Conservation (phyloP, 2,888 invertebrate species). For the Trimorus sp. region DNA sequence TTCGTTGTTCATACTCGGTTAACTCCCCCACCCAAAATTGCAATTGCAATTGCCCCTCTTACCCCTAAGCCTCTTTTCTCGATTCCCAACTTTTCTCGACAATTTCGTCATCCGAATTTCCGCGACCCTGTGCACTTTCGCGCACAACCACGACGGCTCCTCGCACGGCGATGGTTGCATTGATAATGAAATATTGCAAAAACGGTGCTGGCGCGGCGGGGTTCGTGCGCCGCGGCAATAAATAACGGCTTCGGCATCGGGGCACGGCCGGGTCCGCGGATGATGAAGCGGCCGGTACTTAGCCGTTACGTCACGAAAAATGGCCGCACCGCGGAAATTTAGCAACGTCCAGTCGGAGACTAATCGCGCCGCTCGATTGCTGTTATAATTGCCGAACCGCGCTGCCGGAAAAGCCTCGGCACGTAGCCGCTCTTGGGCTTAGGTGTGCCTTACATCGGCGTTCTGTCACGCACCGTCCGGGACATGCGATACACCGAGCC, state of each 20-base stretch:
- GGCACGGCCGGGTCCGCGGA: slow-evolving; percentile 17
- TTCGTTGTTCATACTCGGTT: too few species aligned
- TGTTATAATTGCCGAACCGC: slow-evolving; percentile 61
- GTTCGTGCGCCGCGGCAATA: slow-evolving; percentile 49
- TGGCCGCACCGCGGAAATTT: slow-evolving; percentile 48
- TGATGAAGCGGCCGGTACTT: slow-evolving; percentile 53
- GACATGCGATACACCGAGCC: slow-evolving; percentile 39
- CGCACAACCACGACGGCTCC: too few species aligned
- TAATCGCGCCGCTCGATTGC: slow-evolving; percentile 29
- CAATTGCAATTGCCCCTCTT: too few species aligned
- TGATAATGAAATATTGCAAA: slow-evolving; percentile 42
- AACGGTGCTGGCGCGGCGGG: slow-evolving; percentile 22
- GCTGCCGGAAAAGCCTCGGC: slow-evolving; percentile 51
- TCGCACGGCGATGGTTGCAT: neutral
- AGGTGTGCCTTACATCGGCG: slow-evolving; percentile 42
- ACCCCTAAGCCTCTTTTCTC: too few species aligned
- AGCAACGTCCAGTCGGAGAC: slow-evolving; percentile 43
- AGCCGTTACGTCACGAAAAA: slow-evolving; percentile 48
- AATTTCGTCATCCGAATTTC: too few species aligned
- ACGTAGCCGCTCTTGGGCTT: slow-evolving; percentile 21
- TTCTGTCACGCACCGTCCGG: slow-evolving; percentile 60
- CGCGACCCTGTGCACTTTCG: neutral
- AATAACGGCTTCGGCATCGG: slow-evolving; percentile 50
- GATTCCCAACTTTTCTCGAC: too few species aligned
- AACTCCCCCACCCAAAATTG: too few species aligned